Conservation (phyloP, 1,140 invertebrate genomes). For the Triops longicaudatus region DNA sequence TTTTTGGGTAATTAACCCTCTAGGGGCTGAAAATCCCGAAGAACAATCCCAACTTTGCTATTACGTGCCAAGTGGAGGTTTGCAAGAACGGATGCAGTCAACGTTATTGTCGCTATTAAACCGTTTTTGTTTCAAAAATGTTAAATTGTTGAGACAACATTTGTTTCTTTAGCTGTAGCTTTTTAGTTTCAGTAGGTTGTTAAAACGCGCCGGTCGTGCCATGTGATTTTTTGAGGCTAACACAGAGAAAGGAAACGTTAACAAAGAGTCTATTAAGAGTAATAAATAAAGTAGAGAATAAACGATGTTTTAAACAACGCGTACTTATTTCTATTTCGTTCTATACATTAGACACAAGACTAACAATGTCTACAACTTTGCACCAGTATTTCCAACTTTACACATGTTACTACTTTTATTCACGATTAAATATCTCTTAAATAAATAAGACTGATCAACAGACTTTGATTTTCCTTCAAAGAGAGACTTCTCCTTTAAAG, state of each 20-base stretch:
- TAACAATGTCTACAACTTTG: too few species aligned
- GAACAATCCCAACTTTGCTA: conserved; percentile 17
- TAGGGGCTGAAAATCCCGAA: conserved; percentile 22
- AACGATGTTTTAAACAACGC: too few species aligned
- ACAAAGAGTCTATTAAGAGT: not conserved
- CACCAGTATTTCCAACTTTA: too few species aligned
- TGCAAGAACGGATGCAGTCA: conserved; percentile 23
- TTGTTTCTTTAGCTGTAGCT: not conserved
- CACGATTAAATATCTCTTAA: too few species aligned
- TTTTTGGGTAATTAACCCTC: not conserved
- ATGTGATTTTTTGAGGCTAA: conserved; percentile 12
- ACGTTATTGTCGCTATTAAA: conserved; percentile 20
- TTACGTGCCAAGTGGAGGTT: conserved; percentile 26
- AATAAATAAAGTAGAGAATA: too few species aligned
- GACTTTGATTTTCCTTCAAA: too few species aligned
- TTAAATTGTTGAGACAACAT: not conserved
- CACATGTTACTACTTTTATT: too few species aligned
- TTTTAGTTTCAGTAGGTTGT: not conserved
- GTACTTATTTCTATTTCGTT: too few species aligned
- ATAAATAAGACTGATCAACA: too few species aligned
- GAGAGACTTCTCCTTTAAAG: too few species aligned
- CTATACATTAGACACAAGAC: too few species aligned
- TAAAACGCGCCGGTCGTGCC: conserved; percentile 9
- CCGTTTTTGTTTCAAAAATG: too few species aligned
- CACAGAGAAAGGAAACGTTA: not conserved